These are phyloP conservation scores for Ceratina australensis DNA, from an alignment of 1,140 invertebrate genomes.

Conservation along the genomic window DNA sequence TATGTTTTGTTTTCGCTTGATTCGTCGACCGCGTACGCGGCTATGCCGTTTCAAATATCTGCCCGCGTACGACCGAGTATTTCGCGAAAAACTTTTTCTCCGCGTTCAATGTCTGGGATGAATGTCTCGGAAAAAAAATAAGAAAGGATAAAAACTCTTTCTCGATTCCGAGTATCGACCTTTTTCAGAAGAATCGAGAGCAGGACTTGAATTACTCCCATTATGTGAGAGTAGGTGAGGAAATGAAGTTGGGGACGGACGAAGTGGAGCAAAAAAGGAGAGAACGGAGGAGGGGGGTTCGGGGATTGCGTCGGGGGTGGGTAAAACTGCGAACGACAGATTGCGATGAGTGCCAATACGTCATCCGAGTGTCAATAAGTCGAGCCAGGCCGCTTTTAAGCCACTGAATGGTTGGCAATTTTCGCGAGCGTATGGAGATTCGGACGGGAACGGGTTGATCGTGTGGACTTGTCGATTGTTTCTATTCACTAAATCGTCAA, in stretches of 20 bases:
- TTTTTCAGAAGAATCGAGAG: too few species aligned
- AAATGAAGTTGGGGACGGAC: conserved; percentile 35
- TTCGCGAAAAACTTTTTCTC: too few species aligned
- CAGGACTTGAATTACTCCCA: conserved; percentile 5
- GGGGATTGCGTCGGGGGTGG: conserved; percentile 19
- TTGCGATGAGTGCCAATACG: conserved; percentile 38
- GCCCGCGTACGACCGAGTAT: too few species aligned
- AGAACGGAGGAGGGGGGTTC: neutral
- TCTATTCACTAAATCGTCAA: too few species aligned
- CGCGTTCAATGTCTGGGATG: too few species aligned
- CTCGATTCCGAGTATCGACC: too few species aligned
- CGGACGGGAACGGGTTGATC: neutral
- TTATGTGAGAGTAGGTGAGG: conserved; percentile 1
- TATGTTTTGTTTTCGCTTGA: too few species aligned
- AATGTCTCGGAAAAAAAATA: neutral
- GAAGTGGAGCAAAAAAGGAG: conserved; percentile 26
- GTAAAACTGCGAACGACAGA: conserved; percentile 48
- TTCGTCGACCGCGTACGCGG: too few species aligned
- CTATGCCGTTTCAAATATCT: too few species aligned
- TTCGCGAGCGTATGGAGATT: conserved; percentile 12
- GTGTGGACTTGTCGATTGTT: neutral
- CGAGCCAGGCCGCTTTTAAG: neutral
- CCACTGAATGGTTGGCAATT: conserved; percentile 8
- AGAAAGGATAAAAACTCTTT: neutral
- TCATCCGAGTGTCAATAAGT: conserved; percentile 47